Conservation (phyloP, 2,113 vertebrate species). For the Lepus europaeus region DNA sequence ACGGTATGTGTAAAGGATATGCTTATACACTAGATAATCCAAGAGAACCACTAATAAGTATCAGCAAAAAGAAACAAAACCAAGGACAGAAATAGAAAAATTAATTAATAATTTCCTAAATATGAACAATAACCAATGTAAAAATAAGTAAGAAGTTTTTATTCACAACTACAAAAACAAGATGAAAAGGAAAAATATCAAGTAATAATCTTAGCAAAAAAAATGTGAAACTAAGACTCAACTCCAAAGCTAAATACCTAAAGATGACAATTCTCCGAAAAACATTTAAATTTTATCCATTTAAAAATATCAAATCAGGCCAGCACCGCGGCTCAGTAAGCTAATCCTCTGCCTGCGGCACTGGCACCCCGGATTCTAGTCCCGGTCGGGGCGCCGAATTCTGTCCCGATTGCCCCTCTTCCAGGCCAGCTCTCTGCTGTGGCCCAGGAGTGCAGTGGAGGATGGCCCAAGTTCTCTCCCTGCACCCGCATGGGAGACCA, state of each 20-base stretch:
- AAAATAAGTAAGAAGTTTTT: constrained; percentile 6
- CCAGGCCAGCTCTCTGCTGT: too few relatives aligned
- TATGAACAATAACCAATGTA: background rate
- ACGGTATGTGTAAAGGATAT: background rate
- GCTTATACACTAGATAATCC: constrained; percentile 26
- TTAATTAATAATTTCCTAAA: constrained; percentile 16
- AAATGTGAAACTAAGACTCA: constrained; percentile 29
- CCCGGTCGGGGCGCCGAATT: too few relatives aligned
- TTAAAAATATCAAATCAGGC: background rate
- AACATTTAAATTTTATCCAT: constrained; percentile 22
- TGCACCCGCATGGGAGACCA: too few relatives aligned
- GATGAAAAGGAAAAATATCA: constrained; percentile 27
- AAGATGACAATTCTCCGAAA: background rate
- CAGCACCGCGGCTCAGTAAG: too few relatives aligned
- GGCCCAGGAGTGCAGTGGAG: too few relatives aligned
- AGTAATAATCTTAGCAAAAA: constrained; percentile 25
- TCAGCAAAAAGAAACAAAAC: constrained; percentile 45
- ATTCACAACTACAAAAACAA: constrained; percentile 54
- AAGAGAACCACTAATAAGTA: constrained; percentile 18
- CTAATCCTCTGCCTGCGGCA: too few relatives aligned
- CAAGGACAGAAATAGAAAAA: constrained; percentile 7
- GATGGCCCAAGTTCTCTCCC: too few relatives aligned
- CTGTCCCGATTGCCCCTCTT: too few relatives aligned
- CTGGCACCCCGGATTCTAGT: too few relatives aligned
- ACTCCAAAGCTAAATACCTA: background rate